Conservation (phyloP, 2,113 vertebrate species). For the Myrmophylax atrothorax region DNA sequence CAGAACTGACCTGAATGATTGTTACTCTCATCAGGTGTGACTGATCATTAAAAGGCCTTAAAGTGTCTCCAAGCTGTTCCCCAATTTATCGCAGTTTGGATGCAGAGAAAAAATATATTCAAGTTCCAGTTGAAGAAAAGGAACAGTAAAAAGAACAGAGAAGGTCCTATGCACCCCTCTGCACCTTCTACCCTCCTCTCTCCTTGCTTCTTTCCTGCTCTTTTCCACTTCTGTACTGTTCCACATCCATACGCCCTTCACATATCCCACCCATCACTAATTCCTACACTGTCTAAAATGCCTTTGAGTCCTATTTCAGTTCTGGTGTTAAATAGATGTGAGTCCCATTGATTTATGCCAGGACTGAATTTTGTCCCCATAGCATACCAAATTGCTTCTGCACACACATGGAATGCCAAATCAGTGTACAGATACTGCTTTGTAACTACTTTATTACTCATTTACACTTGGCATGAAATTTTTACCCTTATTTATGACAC, state of each 20-base stretch:
- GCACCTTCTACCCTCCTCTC: background rate
- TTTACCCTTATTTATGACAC: background rate
- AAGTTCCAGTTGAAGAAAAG: background rate
- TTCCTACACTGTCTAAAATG: background rate
- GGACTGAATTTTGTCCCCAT: conserved; percentile 14
- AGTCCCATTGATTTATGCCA: conserved; percentile 51
- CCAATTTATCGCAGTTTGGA: background rate
- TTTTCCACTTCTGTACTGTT: background rate
- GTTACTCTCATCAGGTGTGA: conserved; percentile 32
- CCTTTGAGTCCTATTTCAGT: background rate
- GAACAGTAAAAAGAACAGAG: background rate
- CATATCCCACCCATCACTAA: background rate
- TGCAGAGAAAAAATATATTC: background rate
- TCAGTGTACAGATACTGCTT: background rate
- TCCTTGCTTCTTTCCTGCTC: background rate
- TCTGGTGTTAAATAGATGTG: conserved; percentile 32
- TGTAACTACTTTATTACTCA: background rate
- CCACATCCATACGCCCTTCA: background rate
- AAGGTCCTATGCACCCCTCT: background rate
- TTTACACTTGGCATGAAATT: background rate
- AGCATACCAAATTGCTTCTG: conserved; percentile 42
- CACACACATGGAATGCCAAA: conserved; percentile 21
- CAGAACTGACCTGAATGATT: conserved; percentile 23
- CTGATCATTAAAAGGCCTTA: conserved; percentile 9
- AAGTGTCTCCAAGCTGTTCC: conserved; percentile 15